A percentile compares a stretch with the other conserved stretches of the same genome.
These are phyloP conservation scores for Zootoca vivipara DNA, from an alignment of 2,113 vertebrate species.

Conservation along the genomic window DNA sequence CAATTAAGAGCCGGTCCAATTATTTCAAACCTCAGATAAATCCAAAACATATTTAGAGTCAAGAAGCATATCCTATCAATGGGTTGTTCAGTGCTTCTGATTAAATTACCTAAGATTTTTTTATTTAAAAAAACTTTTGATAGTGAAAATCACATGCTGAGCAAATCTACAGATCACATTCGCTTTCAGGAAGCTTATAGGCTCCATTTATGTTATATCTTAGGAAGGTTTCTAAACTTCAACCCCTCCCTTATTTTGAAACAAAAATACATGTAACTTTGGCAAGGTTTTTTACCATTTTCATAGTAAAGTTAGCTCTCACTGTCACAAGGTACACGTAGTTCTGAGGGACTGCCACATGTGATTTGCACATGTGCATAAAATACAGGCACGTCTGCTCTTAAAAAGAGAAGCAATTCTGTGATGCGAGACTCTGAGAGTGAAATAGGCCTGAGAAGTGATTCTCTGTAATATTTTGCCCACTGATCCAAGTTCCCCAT, in stretches of 20 bases:
- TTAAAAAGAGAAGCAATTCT: not conserved
- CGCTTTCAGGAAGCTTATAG: slow-evolving; percentile 42
- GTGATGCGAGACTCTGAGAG: not conserved
- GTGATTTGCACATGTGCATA: not conserved
- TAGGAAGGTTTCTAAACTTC: not conserved
- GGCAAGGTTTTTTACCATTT: not conserved
- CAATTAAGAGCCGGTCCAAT: slow-evolving; percentile 52
- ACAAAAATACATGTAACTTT: not conserved
- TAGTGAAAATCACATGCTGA: slow-evolving; percentile 45
- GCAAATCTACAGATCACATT: slow-evolving; percentile 20
- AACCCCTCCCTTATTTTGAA: not conserved
- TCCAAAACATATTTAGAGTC: slow-evolving; percentile 52
- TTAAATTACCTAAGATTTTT: slow-evolving; percentile 53
- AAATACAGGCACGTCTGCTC: not conserved
- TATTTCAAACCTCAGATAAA: slow-evolving; percentile 60
- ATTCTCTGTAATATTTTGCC: too few relatives aligned
- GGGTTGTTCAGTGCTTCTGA: slow-evolving; percentile 50
- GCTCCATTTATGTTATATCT: not conserved
- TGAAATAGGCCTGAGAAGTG: too few relatives aligned
- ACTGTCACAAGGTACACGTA: not conserved
- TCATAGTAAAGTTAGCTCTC: not conserved
- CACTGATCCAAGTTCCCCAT: too few relatives aligned
- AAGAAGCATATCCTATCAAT: slow-evolving; percentile 40
- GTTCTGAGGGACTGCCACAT: not conserved
- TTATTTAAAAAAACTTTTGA: slow-evolving; percentile 45